A percentile compares a stretch with the other conserved stretches of the same genome.
These are phyloP conservation scores for Latrodectus elegans DNA, from an alignment of 2,888 invertebrate species.

Conservation along the genomic window DNA sequence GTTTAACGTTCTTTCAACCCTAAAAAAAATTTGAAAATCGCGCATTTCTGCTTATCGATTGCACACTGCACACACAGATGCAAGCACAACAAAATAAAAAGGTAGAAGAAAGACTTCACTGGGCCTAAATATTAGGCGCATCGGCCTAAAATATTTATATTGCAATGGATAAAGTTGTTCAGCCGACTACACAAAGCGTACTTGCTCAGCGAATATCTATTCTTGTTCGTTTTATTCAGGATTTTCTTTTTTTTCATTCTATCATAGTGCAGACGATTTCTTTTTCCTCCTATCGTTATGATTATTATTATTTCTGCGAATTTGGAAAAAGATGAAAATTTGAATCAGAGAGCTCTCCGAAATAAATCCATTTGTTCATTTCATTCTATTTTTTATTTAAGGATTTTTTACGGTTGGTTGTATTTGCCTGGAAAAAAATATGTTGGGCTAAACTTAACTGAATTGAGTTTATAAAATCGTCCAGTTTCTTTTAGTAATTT, in stretches of 20 bases:
- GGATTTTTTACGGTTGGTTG: too few species aligned
- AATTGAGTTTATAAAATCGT: too few species aligned
- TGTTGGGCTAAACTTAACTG: too few species aligned
- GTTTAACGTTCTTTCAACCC: neutral
- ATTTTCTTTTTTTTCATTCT: slow-evolving; percentile 40
- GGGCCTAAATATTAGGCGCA: slow-evolving; percentile 61
- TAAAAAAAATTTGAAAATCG: neutral
- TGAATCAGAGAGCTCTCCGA: too few species aligned
- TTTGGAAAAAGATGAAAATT: too few species aligned
- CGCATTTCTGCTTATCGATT: neutral
- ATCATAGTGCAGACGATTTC: neutral
- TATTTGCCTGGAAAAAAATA: too few species aligned
- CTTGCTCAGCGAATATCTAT: slow-evolving; percentile 10
- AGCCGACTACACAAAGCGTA: slow-evolving; percentile 30
- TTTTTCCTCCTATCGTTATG: neutral
- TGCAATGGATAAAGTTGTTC: slow-evolving; percentile 65
- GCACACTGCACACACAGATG: slow-evolving; percentile 32
- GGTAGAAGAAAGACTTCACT: slow-evolving; percentile 56
- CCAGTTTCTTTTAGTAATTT: too few species aligned
- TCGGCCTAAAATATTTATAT: slow-evolving; percentile 57
- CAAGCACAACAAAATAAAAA: slow-evolving; percentile 33
- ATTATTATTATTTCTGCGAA: too few species aligned
- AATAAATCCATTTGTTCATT: too few species aligned
- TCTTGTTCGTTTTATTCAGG: slow-evolving; percentile 6
- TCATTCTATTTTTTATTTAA: too few species aligned